Base-by-base conservation (phyloP, 2,113 vertebrate genomes). In the Gymnocephalus cernua region DNA sequence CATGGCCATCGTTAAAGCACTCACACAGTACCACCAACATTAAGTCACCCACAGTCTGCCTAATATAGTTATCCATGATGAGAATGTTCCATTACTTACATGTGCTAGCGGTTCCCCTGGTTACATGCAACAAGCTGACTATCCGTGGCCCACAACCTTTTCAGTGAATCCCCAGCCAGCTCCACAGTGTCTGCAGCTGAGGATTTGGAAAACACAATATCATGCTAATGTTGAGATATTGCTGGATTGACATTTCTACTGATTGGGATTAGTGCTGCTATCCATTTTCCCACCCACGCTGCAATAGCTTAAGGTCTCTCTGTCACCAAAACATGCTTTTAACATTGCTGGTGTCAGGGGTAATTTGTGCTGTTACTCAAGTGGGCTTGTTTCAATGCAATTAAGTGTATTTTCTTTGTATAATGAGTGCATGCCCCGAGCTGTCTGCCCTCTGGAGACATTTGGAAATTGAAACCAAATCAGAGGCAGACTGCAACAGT, bases 171-270 rank as follows among this genome's bases (percentile, higher is more conserved):
- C 83, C 74, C 75, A 77, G 79, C 80, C 86, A 82, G 85, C 85
- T 81, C 71, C 81, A 88, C 56, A 72, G 62, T 64, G 63, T 74
- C 68, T 74, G 54, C 45, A 70, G 61, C 50, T 25, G 74, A 71
- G 80, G 76, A 84, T 87, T 74, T 82, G 76, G 63, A 85, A 79
- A 87, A 82, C 77, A 78, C 89, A 91, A 92, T 92, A 92, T 90
- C 86, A 91, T 90, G 86, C 77, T 89, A 89, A 93, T 93, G 83
- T 82, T 2, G 65, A 85, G 85, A 83, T 91, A 80, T 90, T 88
- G 82, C 85, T 77, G 84, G 85, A 91, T 91, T 95, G 93, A 92
- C 93, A 92, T 94, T 95, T 93, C 68, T 79, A 59, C 89, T 92
- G 90, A 87, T 91, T 91, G 79, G 72, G 69, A 93, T 90, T 85